Conservation (phyloP, 2,888 invertebrate genomes). For the Xanthorhoe spadicearia region DNA sequence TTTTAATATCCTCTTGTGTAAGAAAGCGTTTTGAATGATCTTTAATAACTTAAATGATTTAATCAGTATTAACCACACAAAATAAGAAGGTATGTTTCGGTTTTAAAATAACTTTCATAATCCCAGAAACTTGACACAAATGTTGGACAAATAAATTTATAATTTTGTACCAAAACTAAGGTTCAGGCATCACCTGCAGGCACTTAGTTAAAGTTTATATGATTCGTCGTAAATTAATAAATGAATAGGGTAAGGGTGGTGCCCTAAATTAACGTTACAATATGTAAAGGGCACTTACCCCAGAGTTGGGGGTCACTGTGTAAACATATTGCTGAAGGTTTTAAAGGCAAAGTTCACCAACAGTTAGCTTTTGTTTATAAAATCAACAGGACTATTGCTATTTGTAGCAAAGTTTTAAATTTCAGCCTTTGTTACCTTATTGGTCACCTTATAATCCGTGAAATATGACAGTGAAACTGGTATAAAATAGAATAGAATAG, state of each 20-base stretch:
- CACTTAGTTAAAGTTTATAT: slow-evolving; percentile 46
- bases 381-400: too few relatives aligned
- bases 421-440: too few relatives aligned
- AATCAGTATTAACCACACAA: too few relatives aligned
- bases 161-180: slow-evolving; percentile 8
- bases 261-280: slow-evolving; percentile 42
- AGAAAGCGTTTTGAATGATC: too few relatives aligned
- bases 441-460: too few relatives aligned
- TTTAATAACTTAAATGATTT: too few relatives aligned
- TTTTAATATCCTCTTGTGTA: too few relatives aligned
- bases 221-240: slow-evolving; percentile 45
- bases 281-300: slow-evolving; percentile 38
- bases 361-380: neutral
- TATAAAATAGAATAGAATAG: too few relatives aligned
- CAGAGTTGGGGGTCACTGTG: slow-evolving; percentile 29
- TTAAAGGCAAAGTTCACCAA: slow-evolving; percentile 7
- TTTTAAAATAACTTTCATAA: too few relatives aligned
- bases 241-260: slow-evolving; percentile 39
- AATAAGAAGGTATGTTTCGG: too few relatives aligned
- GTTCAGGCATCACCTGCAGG: slow-evolving; percentile 36
- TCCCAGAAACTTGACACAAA: neutral
- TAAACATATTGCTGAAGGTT: slow-evolving; percentile 28
- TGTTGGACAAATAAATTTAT: slow-evolving; percentile 4
- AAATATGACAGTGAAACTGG: too few relatives aligned
- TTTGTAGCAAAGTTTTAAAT: too few relatives aligned